Evolutionary conservation across 1,140 invertebrate species (phyloP), one percentile per base, ranked within the genome.

Genomic region (Aphelenchoides fujianensis): DNA sequence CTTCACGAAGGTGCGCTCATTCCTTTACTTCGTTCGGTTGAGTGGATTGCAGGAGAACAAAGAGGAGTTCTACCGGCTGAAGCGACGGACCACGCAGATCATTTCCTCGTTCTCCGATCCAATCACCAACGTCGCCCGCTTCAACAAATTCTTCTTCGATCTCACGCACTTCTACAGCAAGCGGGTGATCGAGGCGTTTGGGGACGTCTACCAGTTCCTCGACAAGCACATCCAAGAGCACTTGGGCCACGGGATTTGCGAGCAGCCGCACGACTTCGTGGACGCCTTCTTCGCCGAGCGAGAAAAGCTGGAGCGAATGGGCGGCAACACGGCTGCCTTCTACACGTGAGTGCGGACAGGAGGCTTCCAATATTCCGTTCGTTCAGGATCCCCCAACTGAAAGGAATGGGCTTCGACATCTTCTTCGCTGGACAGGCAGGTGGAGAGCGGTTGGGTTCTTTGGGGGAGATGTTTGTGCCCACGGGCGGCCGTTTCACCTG

Each of bases 1-100:
- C 9, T 76, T 77, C 61, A 75, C 66, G 32, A 34, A 53, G 1
- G 74, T 75, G n/a, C 27, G 55, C 5, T 5, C 27, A 57, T n/a
- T n/a, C n/a, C n/a, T n/a, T n/a, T n/a, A n/a, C n/a, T n/a, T n/a
- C n/a, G n/a, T n/a, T n/a, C n/a, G n/a, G n/a, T n/a, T n/a, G n/a
- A n/a, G n/a, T n/a, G n/a, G 23, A 12, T 48, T 48, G 12, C 41
- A 48, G 41, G 41, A 48, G 5, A 59, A 59, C 55, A 59, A 59
- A 59, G 55, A 59, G 5, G 55, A 59, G 23, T 59, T 59, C 55
- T 59, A 59, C 34, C 55, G 55, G 7, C 7, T 59, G 5, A 59
- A 59, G 19, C 12, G 5, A 16, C 5, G 55, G 55, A 59, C 55
- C 5, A 59, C 55, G 7, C 55, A 59, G 19, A 19, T 59, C 5